phyloP scores from a whole-genome alignment of 2,797 vertebrate genomes.

The Acanthurus tractus region DNA sequence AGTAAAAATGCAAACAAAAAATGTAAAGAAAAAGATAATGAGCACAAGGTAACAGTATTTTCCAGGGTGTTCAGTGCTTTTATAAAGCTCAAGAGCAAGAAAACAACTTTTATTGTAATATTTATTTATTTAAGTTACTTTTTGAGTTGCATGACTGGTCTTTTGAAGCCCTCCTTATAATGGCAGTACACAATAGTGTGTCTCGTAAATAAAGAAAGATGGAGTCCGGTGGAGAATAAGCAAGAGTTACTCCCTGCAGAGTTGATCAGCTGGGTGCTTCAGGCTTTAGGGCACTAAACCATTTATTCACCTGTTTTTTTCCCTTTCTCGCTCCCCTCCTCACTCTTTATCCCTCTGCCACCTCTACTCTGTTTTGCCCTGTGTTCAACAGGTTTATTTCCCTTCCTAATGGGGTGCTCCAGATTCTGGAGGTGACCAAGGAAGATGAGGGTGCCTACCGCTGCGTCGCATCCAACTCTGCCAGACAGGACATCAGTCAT shows the following conservation, averaged over 20 bases:
- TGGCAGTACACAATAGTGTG: constrained; percentile 3
- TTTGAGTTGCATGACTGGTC: constrained; percentile 5
- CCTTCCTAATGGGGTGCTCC: constrained; percentile 95
- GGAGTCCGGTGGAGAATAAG: constrained; percentile 45
- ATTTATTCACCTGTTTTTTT: constrained; percentile 22
- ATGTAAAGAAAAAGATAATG: not conserved
- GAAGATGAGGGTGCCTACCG: constrained; percentile 91
- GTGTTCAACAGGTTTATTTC: constrained; percentile 88
- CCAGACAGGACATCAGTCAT: constrained; percentile 88
- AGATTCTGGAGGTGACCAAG: constrained; percentile 91
- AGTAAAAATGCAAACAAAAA: not conserved
- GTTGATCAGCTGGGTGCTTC: constrained; percentile 31
- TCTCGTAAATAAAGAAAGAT: constrained; percentile 34
- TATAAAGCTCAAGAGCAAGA: not conserved
- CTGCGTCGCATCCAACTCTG: constrained; percentile 90
- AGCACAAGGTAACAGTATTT: not conserved
- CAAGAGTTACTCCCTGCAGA: constrained; percentile 6
- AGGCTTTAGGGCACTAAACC: constrained; percentile 20
- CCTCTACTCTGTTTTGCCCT: constrained; percentile 3
- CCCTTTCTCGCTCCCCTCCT: constrained; percentile 2
- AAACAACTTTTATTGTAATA: not conserved
- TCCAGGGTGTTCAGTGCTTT: not conserved
- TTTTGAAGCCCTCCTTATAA: not conserved
- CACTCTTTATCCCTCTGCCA: constrained; percentile 12
- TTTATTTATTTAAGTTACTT: constrained; percentile 2